Evolutionary conservation across 1,140 invertebrate species (phyloP).

Genomic region (Drosophila simulans): DNA sequence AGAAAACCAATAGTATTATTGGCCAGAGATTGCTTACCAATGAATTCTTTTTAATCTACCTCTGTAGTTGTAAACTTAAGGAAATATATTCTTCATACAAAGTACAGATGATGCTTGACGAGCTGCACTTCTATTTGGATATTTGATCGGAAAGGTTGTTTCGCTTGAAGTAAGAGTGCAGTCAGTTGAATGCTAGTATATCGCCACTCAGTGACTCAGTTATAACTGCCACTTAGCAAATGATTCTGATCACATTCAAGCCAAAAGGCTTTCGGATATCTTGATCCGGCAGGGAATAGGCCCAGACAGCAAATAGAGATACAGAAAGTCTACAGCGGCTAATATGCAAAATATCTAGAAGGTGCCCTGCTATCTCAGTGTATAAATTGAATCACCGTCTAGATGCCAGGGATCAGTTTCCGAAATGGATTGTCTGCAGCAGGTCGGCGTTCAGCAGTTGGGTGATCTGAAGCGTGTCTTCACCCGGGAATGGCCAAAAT

Average conservation of each 20-base stretch:
- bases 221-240: no score
- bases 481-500: conserved; percentile 35
- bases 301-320: conserved; percentile 15
- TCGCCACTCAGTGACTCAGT: background rate
- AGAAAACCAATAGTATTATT: background rate
- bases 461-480: conserved; percentile 24
- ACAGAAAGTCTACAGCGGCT: background rate
- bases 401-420: conserved; percentile 16
- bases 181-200: background rate
- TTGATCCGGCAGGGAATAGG: no score
- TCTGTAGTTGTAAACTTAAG: no score
- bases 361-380: background rate
- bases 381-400: conserved; percentile 15
- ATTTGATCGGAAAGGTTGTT: background rate
- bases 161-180: background rate
- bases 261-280: no score
- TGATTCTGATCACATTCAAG: no score
- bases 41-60: no score
- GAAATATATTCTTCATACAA: no score
- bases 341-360: conserved; percentile 7
- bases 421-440: conserved; percentile 29
- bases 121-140: background rate
- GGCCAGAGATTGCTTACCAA: no score
- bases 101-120: no score
- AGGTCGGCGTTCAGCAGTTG: conserved; percentile 27